Base-by-base conservation (phyloP, 2,113 vertebrate genomes). In the Spheniscus mendiculus region DNA sequence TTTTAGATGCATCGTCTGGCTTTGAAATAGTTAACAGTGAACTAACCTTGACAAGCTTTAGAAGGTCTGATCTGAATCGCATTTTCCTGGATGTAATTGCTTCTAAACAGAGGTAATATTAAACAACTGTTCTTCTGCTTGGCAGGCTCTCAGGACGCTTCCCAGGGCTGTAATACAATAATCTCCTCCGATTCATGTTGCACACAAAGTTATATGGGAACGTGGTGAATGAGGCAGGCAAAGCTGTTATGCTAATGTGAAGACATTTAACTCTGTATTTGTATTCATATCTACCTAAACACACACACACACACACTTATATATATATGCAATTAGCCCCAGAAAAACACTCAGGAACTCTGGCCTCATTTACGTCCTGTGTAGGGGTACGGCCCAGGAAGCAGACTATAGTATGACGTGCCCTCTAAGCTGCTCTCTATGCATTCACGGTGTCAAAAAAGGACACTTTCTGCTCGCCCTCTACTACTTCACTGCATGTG, bases 101-200 rank as follows among this genome's bases (percentile, higher is more conserved):
- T 82, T 74, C 84, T 93, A 87, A 83, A 89, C 49, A 87, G 44
- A 76, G 65, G 61, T 74, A 92, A 81, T 91, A 70, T 36, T 96
- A 81, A 95, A 92, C 83, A 92, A 87, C 42, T 58, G 67, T 70
- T 94, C 27, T 45, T 83, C 82, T 69, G 13, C 74, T 86, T 90
- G 74, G 82, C 91, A 90, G 49, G 53, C 70, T 95, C 61, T 88
- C 74, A 36, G 50, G 32, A 79, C 7, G 12, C 84, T 85, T 91
- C 56, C 69, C 85, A 72, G 53, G 45, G 67, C 83, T 58, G 7
- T 77, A 72, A 91, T 23, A 7, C 34, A n/a, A 25, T 83, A 13
- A 92, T 42, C 25, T 73, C 58, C 61, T 71, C n/a, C 76, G 32
- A 2, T 61, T 44, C 58, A 22, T 15, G 10, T 5, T 49, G 47